Percentiles rank a stretch among this genome's conserved stretches.
Evolutionary conservation across 2,888 invertebrate genomes (phyloP).

Genomic region (Kuschelorhynchus macadamiae): DNA sequence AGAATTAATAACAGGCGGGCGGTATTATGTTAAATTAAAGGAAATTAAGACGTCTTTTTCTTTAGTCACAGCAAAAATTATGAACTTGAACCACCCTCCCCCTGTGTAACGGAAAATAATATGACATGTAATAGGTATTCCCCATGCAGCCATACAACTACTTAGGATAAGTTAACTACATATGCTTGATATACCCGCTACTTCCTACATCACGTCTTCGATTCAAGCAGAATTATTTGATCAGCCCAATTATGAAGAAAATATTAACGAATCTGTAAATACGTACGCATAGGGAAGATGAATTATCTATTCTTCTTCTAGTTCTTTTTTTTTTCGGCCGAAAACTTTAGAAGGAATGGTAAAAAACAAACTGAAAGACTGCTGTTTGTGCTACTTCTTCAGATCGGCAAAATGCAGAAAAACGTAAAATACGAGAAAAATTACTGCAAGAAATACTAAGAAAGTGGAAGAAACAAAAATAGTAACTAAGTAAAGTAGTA

Average conservation of each 20-base stretch:
- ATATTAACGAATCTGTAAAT: too few relatives aligned
- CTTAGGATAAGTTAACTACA: background rate
- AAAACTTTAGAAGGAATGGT: conserved; percentile 30
- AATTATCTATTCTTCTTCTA: too few relatives aligned
- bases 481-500: too few relatives aligned
- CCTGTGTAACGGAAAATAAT: conserved; percentile 1
- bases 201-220: too few relatives aligned
- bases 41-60: too few relatives aligned
- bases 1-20: too few relatives aligned
- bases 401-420: conserved; percentile 27
- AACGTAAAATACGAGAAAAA: conserved; percentile 25
- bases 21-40: too few relatives aligned
- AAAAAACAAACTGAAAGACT: conserved; percentile 33
- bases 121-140: background rate
- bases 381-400: conserved; percentile 29
- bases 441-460: conserved; percentile 11
- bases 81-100: too few relatives aligned
- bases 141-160: conserved; percentile 4
- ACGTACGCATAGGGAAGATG: too few relatives aligned
- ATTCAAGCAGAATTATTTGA: too few relatives aligned
- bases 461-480: conserved; percentile 17
- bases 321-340: conserved; percentile 17
- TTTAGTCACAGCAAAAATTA: too few relatives aligned
- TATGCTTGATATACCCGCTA: background rate
- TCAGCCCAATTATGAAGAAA: too few relatives aligned